Evolutionary conservation across 2,797 vertebrate species (phyloP), one percentile per base, ranked within the genome.

Genomic region (Pitangus sulphuratus): DNA sequence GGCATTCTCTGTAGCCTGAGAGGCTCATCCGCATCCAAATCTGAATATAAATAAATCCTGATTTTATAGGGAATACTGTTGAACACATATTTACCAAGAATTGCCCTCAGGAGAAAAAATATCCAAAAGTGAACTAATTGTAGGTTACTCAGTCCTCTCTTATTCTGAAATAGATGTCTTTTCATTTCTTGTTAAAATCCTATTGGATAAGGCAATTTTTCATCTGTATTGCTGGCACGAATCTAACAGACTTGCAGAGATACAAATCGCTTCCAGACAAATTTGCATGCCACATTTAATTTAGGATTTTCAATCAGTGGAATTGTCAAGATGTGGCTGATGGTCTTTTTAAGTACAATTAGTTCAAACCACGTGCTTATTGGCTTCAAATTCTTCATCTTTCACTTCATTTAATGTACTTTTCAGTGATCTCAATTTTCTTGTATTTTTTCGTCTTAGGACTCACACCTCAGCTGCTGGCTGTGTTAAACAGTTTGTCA

Each of bases 231-330:
- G 53, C 72, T 90, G 88, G 84, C 62, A 97, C 64, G 31, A 88
- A 35, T 69, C 37, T 89, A 79, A 66, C 71, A 87, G 76, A 62
- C 62, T 88, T 71, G 58, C 70, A 80, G 58, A 93, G 71, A 66
- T 62, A 24, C 7, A 0, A 70, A 74, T 44, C 5, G 12, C 68
- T 93, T 95, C 77, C 76, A 94, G 80, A 51, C 62, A 87, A 68
- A 95, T 91, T 90, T 93, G 48, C 37, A 60, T 68, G 68, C 26
- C 48, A 60, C 53, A 70, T 87, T 95, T 90, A 74, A 76, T 94
- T 94, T 90, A 64, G 69, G 65, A 83, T 93, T 95, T 96, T 65
- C 61, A 82, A 6, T 94, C 77, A 92, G 89, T 79, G 80, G 44
- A 83, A 89, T 94, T 94, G 61, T 87, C 71, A 75, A 79, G 75